Evolutionary conservation across 2,888 invertebrate species (phyloP).

Genomic region (Acrobasis suavella): DNA sequence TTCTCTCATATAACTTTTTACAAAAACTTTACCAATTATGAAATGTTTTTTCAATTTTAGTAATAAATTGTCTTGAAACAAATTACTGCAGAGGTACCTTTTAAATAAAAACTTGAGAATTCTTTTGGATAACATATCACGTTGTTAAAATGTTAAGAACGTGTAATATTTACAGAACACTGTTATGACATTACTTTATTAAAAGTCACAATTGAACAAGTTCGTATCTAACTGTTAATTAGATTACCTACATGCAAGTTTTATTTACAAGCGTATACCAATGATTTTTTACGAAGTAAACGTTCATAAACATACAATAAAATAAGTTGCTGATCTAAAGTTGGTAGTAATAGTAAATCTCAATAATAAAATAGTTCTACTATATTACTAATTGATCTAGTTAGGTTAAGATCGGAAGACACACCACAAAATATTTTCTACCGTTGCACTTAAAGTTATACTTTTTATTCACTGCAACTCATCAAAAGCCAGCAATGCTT

Average conservation of each 20-base stretch:
- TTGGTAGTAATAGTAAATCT: not conserved
- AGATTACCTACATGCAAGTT: not conserved
- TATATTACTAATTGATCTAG: too few relatives aligned
- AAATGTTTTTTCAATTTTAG: too few relatives aligned
- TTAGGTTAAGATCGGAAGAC: too few relatives aligned
- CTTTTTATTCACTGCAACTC: too few relatives aligned
- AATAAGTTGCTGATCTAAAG: not conserved
- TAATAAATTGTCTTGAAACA: not conserved
- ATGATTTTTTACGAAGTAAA: not conserved
- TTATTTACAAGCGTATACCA: not conserved
- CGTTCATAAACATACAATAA: too few relatives aligned
- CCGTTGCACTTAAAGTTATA: too few relatives aligned
- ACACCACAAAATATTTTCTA: too few relatives aligned
- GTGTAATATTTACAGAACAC: not conserved
- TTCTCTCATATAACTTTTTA: too few relatives aligned
- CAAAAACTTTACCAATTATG: too few relatives aligned
- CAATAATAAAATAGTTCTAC: too few relatives aligned
- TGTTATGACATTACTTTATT: not conserved
- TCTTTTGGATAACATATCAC: not conserved
- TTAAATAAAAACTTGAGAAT: not conserved
- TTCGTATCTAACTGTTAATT: not conserved
- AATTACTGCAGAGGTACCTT: not conserved
- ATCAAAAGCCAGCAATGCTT: too few relatives aligned
- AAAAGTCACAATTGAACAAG: not conserved
- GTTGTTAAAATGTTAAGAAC: not conserved